These are phyloP conservation scores for Ommatoiulus sabulosus DNA, from an alignment of 2,888 invertebrate genomes.

Conservation along the genomic window DNA sequence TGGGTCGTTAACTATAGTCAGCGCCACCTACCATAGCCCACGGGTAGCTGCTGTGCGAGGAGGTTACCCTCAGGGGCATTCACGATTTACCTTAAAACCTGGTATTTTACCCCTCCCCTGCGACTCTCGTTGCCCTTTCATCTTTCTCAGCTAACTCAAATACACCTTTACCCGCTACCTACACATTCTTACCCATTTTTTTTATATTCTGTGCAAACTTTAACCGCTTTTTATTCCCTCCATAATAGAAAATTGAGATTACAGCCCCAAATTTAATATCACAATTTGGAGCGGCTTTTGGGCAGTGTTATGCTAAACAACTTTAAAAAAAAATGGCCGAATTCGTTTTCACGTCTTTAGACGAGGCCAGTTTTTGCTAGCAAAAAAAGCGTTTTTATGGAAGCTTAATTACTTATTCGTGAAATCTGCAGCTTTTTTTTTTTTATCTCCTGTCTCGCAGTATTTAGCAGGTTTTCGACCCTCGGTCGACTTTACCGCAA, in stretches of 20 bases:
- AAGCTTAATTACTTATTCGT: not conserved
- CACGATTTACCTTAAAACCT: constrained; percentile 1
- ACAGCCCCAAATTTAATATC: not conserved
- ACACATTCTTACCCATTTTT: not conserved
- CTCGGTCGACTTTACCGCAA: not conserved
- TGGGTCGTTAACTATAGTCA: not conserved
- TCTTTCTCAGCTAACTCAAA: not conserved
- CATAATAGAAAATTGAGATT: not conserved
- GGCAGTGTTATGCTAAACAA: not conserved
- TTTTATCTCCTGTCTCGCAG: not conserved
- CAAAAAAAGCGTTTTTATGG: not conserved
- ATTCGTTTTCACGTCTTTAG: not conserved
- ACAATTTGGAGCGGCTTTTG: not conserved
- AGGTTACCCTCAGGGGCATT: not conserved
- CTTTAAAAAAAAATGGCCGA: not conserved
- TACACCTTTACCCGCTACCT: not conserved
- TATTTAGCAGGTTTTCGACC: constrained; percentile 1
- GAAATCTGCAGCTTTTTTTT: not conserved
- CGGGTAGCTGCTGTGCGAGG: not conserved
- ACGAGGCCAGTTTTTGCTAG: not conserved
- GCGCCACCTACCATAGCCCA: not conserved
- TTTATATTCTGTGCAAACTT: not conserved
- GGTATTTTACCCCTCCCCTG: not conserved
- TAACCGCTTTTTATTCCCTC: not conserved
- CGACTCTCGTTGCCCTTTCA: not conserved